A percentile compares a stretch with the other conserved stretches of the same genome.
Evolutionary conservation across 2,888 invertebrate species (phyloP).

Genomic region (Thera obeliscata): DNA sequence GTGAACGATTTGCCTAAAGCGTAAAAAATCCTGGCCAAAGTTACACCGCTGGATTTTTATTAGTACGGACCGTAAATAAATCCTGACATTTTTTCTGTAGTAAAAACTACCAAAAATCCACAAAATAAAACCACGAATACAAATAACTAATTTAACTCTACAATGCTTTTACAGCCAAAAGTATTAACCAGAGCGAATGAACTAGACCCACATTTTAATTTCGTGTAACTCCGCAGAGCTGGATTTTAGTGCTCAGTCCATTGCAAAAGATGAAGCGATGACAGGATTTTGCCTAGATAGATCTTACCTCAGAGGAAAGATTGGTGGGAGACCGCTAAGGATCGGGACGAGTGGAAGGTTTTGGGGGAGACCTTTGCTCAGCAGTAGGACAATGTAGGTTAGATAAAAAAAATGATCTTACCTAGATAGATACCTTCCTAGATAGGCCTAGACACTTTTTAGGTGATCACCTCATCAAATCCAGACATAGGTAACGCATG

Average conservation of each 20-base stretch:
- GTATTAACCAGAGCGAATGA: constrained; percentile 51
- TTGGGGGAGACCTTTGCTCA: too few relatives aligned
- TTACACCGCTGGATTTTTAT: background rate
- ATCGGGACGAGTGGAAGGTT: too few relatives aligned
- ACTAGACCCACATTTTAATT: constrained; percentile 70
- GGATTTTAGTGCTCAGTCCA: constrained; percentile 32
- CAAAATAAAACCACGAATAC: constrained; percentile 3
- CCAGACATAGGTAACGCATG: too few relatives aligned
- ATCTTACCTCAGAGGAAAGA: too few relatives aligned
- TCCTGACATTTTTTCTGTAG: background rate
- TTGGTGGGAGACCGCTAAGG: too few relatives aligned
- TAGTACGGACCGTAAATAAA: background rate
- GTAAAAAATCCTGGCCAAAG: background rate
- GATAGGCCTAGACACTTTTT: too few relatives aligned
- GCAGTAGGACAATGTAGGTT: too few relatives aligned
- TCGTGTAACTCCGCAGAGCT: constrained; percentile 55
- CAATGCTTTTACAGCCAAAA: constrained; percentile 31
- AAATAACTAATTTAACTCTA: constrained; percentile 12
- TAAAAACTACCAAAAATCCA: background rate
- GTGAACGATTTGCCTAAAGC: background rate
- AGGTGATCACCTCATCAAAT: too few relatives aligned
- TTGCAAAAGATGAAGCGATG: background rate
- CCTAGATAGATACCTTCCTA: too few relatives aligned
- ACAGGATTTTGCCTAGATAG: too few relatives aligned
- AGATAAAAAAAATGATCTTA: too few relatives aligned